Evolutionary conservation across 2,797 vertebrate genomes (phyloP).

Genomic region (Karalla daura): DNA sequence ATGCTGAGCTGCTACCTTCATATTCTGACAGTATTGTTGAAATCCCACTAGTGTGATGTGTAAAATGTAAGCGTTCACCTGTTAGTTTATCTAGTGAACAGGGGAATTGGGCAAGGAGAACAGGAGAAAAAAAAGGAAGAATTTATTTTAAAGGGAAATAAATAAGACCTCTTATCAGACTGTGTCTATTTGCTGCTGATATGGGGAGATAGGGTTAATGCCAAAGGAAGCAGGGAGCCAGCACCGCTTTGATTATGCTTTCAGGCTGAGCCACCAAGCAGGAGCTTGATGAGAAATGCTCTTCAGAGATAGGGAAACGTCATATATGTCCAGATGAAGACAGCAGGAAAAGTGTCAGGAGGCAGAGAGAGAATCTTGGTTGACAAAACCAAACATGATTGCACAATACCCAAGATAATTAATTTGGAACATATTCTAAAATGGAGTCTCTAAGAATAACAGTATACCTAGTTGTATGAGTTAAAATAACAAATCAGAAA

Average conservation of each 20-base stretch:
- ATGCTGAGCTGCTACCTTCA: neutral
- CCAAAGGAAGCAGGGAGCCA: constrained; percentile 29
- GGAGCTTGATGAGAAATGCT: constrained; percentile 29
- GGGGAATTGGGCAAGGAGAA: constrained; percentile 33
- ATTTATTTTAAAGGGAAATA: constrained; percentile 56
- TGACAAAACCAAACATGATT: constrained; percentile 16
- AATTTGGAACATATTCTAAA: neutral
- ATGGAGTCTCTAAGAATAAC: constrained; percentile 1
- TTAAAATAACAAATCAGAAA: constrained; percentile 2
- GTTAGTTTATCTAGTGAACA: constrained; percentile 45
- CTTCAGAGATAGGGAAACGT: constrained; percentile 29
- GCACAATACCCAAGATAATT: constrained; percentile 15
- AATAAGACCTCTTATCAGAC: constrained; percentile 61
- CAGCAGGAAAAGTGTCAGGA: neutral
- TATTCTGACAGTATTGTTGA: neutral
- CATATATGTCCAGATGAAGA: constrained; percentile 21
- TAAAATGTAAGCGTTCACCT: constrained; percentile 43
- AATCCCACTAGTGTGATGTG: constrained; percentile 20
- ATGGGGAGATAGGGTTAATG: constrained; percentile 55
- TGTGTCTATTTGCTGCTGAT: constrained; percentile 62
- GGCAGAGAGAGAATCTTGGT: constrained; percentile 7
- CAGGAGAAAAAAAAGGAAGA: constrained; percentile 27
- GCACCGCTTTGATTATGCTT: constrained; percentile 47
- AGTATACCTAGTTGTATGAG: neutral
- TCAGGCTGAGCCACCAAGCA: constrained; percentile 53